Evolutionary conservation across 30 jellyfish, hydroid and myxozoan species (phyloP), one percentile per base, ranked within the genome.

Genomic region (Chrysaora quinquecirrha): DNA sequence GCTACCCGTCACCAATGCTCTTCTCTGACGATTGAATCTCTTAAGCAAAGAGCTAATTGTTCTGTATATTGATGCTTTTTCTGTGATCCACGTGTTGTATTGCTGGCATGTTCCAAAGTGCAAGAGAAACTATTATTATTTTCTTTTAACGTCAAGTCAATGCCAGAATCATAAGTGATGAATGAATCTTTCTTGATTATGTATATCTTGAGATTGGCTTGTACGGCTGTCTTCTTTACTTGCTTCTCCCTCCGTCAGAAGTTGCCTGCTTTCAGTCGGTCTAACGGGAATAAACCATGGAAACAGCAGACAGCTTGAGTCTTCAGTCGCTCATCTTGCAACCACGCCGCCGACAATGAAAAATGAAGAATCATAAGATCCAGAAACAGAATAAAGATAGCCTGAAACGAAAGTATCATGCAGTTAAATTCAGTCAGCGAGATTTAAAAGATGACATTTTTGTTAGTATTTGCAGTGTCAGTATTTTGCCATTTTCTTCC

Each of bases 271-370:
- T 30, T 48, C 64, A 22, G 2, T n/a, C 11, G 80, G 75, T 20
- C 28, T 47, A 23, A 21, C 16, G 7, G 96, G 87, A 2, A 86
- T 56, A 12, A 86, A 75, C 96, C 89, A 75, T 12, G 96, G 86
- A 65, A 86, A 86, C 86, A 75, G 47, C 25, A 68, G 71, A 58
- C 96, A 75, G 22, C 65, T 16, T 18, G 90, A 50, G 32, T 64
- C n/a, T n/a, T n/a, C n/a, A n/a, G n/a, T n/a, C n/a, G n/a, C n/a
- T n/a, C n/a, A n/a, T n/a, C n/a, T 1, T 0, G 90, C 86, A 69
- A 75, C 50, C 0, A 46, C 75, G 34, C 80, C 96, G 1, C 96
- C 96, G 34, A 54, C 60, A 0, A 76, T 66, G 64, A 86, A 86
- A 33, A 86, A 86, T 16, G 96, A 50, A 2, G 87, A 63, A 25